These are phyloP conservation scores for Temnothorax nylanderi DNA, from an alignment of 1,140 invertebrate species.

Conservation along the genomic window DNA sequence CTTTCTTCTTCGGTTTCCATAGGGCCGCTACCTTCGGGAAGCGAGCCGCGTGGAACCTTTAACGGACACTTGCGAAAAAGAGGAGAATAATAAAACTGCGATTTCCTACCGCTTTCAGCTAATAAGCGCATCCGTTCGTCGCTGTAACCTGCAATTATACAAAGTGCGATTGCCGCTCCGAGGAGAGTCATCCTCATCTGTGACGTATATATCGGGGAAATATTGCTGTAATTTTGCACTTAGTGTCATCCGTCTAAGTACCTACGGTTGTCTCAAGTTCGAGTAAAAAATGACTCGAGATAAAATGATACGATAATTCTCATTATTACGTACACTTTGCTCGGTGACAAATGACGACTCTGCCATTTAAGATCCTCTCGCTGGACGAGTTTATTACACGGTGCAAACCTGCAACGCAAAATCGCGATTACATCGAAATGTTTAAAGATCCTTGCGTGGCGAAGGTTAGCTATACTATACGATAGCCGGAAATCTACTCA, in stretches of 20 bases:
- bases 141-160: constrained; percentile 67
- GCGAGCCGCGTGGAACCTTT: constrained; percentile 63
- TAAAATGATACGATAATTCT: constrained; percentile 20
- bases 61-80: constrained; percentile 13
- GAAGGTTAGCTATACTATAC: not conserved
- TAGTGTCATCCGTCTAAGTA: constrained; percentile 7
- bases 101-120: constrained; percentile 70
- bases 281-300: not conserved
- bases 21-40: constrained; percentile 62
- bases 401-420: not conserved
- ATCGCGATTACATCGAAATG: not conserved
- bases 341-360: not conserved
- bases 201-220: constrained; percentile 38
- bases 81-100: constrained; percentile 68
- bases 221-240: constrained; percentile 41
- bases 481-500: constrained; percentile 85
- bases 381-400: not conserved
- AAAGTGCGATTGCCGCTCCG: constrained; percentile 52
- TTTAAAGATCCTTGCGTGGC: constrained; percentile 31
- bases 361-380: not conserved
- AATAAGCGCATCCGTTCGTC: constrained; percentile 70
- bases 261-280: not conserved
- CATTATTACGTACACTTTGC: not conserved
- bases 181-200: constrained; percentile 37
- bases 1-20: constrained; percentile 80